A percentile compares a stretch with the other conserved stretches of the same genome.
Evolutionary conservation across 2,113 vertebrate genomes (phyloP).

Genomic region (Seriola aureovittata): DNA sequence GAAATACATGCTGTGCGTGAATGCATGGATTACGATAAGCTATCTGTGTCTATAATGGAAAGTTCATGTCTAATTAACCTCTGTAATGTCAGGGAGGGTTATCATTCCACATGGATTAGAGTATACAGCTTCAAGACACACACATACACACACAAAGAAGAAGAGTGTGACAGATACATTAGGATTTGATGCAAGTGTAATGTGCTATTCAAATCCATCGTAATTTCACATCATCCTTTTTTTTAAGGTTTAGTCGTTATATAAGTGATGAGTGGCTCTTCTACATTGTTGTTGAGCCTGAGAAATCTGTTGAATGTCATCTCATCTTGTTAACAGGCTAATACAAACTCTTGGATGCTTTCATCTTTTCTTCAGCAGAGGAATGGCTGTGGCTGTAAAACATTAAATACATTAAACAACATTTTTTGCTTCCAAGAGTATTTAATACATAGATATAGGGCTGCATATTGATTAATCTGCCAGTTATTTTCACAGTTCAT

Average conservation of each 20-base stretch:
- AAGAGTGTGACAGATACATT: conserved; percentile 6
- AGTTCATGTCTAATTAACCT: conserved; percentile 74
- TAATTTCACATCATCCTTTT: conserved; percentile 42
- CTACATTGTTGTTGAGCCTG: neutral
- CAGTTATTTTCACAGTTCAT: no score
- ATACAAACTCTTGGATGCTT: conserved; percentile 12
- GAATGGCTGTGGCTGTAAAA: conserved; percentile 1
- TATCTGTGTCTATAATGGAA: conserved; percentile 58
- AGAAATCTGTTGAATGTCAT: neutral
- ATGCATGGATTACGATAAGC: conserved; percentile 42
- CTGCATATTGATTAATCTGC: neutral
- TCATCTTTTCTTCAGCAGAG: neutral
- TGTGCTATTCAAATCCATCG: conserved; percentile 7
- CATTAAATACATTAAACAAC: neutral
- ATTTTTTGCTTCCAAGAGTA: neutral
- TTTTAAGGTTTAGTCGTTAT: neutral
- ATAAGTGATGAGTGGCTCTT: neutral
- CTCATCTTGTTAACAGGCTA: neutral
- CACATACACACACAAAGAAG: conserved; percentile 2
- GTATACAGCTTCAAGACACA: neutral
- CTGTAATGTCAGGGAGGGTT: conserved; percentile 61
- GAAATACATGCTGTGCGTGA: conserved; percentile 8
- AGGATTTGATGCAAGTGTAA: conserved; percentile 53
- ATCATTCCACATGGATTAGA: conserved; percentile 61
- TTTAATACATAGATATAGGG: neutral